Evolutionary conservation across 35 echinoderm and acorn worm genomes (phyloP).

Genomic region (Chiridota heheva): DNA sequence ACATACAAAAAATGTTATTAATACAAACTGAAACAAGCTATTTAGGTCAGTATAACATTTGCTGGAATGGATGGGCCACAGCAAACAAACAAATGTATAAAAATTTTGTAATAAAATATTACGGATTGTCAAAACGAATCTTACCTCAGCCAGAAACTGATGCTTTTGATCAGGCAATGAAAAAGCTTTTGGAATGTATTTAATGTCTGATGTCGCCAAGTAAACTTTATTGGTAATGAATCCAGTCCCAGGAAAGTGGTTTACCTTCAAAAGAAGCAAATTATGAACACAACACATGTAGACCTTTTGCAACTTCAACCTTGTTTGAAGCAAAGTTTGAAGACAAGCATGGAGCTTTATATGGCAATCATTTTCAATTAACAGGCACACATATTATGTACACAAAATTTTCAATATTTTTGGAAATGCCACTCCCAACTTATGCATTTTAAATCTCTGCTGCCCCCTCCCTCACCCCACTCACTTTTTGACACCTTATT

Average conservation of each 20-base stretch:
- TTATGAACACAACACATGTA: not conserved
- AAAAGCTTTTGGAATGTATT: constrained; percentile 88
- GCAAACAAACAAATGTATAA: too few relatives aligned
- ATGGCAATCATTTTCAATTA: not conserved
- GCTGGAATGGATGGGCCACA: too few relatives aligned
- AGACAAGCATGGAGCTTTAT: not conserved
- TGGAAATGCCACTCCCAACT: too few relatives aligned
- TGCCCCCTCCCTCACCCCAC: too few relatives aligned
- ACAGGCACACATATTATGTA: too few relatives aligned
- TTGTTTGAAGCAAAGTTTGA: not conserved
- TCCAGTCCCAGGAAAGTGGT: constrained; percentile 88
- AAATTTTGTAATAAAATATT: not conserved
- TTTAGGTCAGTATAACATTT: too few relatives aligned
- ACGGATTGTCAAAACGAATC: not conserved
- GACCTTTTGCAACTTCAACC: not conserved
- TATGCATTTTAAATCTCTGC: too few relatives aligned
- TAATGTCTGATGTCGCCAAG: constrained; percentile 80
- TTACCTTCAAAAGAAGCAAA: constrained; percentile 48
- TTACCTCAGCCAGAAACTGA: constrained; percentile 65
- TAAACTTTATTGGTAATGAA: constrained; percentile 90
- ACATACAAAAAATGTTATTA: not conserved
- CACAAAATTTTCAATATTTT: too few relatives aligned
- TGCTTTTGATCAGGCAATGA: constrained; percentile 75
- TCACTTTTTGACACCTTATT: too few relatives aligned
- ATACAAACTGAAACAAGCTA: not conserved